Conservation (phyloP, 1,140 invertebrate species). For the Drosophila nigromelanica region DNA sequence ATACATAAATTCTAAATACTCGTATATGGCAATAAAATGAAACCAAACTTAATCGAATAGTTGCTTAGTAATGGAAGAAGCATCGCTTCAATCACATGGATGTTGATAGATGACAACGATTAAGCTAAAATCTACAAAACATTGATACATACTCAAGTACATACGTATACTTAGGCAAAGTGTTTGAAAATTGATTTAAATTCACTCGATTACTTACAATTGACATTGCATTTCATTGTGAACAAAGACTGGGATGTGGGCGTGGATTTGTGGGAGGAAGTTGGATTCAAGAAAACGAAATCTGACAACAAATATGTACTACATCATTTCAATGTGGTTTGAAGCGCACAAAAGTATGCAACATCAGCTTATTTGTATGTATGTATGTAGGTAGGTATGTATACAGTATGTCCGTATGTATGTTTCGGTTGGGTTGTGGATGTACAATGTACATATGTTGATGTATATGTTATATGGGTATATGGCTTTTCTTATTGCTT, state of each 20-base stretch:
- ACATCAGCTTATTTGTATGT: slow-evolving; percentile 54
- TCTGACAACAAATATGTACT: slow-evolving; percentile 3
- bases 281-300: slow-evolving; percentile 6
- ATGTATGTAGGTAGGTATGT: slow-evolving; percentile 3
- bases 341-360: slow-evolving; percentile 57
- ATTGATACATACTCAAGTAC: slow-evolving; percentile 8
- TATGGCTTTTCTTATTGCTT: slow-evolving; percentile 8
- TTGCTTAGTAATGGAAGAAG: neutral
- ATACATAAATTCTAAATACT: neutral
- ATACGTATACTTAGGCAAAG: slow-evolving; percentile 19
- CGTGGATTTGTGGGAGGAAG: neutral
- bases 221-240: slow-evolving; percentile 60
- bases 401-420: no score
- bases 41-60: neutral
- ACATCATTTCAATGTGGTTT: neutral
- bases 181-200: slow-evolving; percentile 58
- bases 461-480: slow-evolving; percentile 31
- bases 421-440: slow-evolving; percentile 6
- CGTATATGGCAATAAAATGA: no score
- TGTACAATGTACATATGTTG: slow-evolving; percentile 19
- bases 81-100: slow-evolving; percentile 8
- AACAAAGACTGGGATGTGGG: slow-evolving; percentile 30
- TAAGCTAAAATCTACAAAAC: slow-evolving; percentile 35
- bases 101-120: slow-evolving; percentile 38
- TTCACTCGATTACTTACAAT: slow-evolving; percentile 68